Percentiles rank a stretch among this genome's conserved stretches.
phyloP scores from a whole-genome alignment of 2,113 vertebrate genomes.

The Echinops telfairi region DNA sequence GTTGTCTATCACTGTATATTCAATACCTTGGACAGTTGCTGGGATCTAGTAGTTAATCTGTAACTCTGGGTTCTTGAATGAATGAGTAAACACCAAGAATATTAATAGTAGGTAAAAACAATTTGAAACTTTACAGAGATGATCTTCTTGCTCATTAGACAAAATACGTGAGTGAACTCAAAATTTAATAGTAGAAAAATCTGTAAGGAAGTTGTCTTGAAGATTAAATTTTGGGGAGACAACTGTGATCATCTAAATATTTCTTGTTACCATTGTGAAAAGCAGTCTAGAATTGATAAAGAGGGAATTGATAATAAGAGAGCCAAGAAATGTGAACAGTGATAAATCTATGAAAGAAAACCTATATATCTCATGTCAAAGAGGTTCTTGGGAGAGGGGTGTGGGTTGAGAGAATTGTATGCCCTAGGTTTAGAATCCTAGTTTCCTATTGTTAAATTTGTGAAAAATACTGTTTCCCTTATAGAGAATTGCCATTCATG shows the following conservation, averaged over 20 bases:
- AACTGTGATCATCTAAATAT: not conserved
- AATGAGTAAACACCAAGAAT: slow-evolving; percentile 4
- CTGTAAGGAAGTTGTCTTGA: slow-evolving; percentile 6
- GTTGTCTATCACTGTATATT: not conserved
- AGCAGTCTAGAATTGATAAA: not conserved
- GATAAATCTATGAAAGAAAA: slow-evolving; percentile 4
- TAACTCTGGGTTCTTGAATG: slow-evolving; percentile 12
- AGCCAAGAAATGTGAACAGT: not conserved
- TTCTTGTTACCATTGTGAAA: slow-evolving; percentile 36
- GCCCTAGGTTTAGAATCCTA: slow-evolving; percentile 35
- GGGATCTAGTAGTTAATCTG: not conserved
- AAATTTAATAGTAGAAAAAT: not conserved
- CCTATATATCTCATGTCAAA: not conserved
- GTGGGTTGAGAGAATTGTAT: not conserved
- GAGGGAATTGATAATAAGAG: slow-evolving; percentile 30
- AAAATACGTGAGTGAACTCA: not conserved
- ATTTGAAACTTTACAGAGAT: slow-evolving; percentile 37
- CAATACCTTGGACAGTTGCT: not conserved
- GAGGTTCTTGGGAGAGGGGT: not conserved
- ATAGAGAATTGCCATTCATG: slow-evolving; percentile 25
- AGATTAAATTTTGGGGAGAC: slow-evolving; percentile 28
- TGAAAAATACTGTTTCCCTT: slow-evolving; percentile 17
- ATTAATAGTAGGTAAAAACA: not conserved
- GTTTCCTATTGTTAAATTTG: not conserved
- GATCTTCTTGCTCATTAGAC: not conserved